These are phyloP conservation scores for Tetramorium simillimum DNA, from an alignment of 1,140 invertebrate genomes.

Conservation along the genomic window DNA sequence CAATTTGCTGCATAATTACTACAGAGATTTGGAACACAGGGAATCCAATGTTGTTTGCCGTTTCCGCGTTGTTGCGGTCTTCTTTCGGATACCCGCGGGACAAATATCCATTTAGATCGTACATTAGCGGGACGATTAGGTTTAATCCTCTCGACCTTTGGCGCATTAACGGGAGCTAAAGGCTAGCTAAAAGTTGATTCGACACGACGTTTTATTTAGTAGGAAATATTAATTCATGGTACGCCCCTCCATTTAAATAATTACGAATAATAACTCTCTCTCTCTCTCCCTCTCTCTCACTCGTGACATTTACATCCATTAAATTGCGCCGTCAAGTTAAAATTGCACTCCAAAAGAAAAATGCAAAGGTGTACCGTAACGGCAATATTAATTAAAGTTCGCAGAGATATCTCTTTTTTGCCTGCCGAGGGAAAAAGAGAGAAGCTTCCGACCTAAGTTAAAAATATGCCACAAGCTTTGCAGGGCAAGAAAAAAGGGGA, in stretches of 20 bases:
- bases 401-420: neutral
- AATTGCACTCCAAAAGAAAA: conserved; percentile 20
- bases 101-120: conserved; percentile 66
- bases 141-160: conserved; percentile 61
- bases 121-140: conserved; percentile 66
- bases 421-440: neutral
- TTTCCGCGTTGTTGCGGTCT: conserved; percentile 45
- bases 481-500: neutral
- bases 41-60: conserved; percentile 36
- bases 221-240: conserved; percentile 7
- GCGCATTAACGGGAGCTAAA: neutral
- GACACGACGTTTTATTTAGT: neutral
- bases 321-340: conserved; percentile 4
- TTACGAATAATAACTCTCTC: conserved; percentile 19
- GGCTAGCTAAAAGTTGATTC: neutral
- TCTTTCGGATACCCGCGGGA: conserved; percentile 52
- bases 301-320: conserved; percentile 37
- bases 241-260: conserved; percentile 11
- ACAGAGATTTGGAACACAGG: conserved; percentile 46
- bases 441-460: neutral
- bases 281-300: neutral
- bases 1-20: conserved; percentile 59
- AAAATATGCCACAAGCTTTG: conserved; percentile 44
- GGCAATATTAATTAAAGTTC: conserved; percentile 55
- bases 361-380: conserved; percentile 28